phyloP scores from a whole-genome alignment of 1,140 invertebrate species.

The Ylistrum balloti region DNA sequence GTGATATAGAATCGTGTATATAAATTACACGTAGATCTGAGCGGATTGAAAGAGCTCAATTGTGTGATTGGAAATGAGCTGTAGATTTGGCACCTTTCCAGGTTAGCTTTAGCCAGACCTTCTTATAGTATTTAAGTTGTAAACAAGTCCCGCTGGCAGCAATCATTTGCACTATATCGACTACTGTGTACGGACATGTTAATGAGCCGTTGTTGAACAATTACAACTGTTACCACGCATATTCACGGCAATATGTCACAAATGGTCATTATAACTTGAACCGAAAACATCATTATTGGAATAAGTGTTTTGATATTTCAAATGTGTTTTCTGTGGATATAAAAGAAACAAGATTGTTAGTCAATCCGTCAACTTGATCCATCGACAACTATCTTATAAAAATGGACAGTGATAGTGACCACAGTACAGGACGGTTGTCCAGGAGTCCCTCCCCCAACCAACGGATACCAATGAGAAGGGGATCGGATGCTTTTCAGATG shows the following conservation, averaged over 20 bases:
- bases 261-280: not conserved
- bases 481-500: conserved; percentile 52
- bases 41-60: not conserved
- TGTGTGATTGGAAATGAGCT: not conserved
- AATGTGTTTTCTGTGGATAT: too few relatives aligned
- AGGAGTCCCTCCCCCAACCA: not conserved
- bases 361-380: not conserved
- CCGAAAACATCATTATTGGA: too few relatives aligned
- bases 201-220: too few relatives aligned
- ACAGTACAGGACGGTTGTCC: not conserved
- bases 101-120: not conserved
- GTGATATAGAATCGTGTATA: not conserved
- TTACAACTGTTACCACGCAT: not conserved
- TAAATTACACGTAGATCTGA: conserved; percentile 20
- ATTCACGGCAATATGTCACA: not conserved
- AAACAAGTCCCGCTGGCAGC: not conserved
- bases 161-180: not conserved
- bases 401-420: not conserved
- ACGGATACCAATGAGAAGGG: not conserved
- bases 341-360: too few relatives aligned
- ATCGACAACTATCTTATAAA: not conserved
- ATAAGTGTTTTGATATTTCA: too few relatives aligned
- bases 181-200: not conserved
- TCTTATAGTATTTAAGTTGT: not conserved
- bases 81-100: not conserved